Evolutionary conservation across 2,888 invertebrate species (phyloP), one percentile per base, ranked within the genome.

Genomic region (Anoplius nigerrimus): DNA sequence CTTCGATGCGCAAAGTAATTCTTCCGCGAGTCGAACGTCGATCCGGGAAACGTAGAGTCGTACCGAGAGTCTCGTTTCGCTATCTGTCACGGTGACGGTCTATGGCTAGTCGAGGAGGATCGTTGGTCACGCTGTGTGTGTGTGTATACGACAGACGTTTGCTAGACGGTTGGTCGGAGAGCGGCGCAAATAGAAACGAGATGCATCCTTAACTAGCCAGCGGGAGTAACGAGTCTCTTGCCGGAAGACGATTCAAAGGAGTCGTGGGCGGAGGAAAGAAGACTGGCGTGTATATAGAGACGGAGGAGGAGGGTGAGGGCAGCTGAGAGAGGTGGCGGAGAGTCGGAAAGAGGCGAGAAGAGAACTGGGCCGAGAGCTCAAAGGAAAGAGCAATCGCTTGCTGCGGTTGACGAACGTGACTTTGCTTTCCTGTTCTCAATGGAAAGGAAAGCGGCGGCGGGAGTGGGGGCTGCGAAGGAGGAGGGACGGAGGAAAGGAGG

Each of bases 331-430:
- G 46, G 52, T 15, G 16, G 52, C 6, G 42, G 11, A 48, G 16
- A 48, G 18, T 6, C 2, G 57, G 43, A 57, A 45, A 45, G 45
- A 3, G 43, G 57, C n/a, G 43, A 4, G 57, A 21, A 46, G 60
- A 60, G 64, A 75, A 73, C 71, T 73, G 72, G 76, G 76, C 53
- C 71, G 71, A 73, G 71, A 76, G 68, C 70, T 83, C 83, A 82
- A 83, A 83, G 83, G 79, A 71, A 83, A 73, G 76, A 75, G 82
- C 80, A 80, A 82, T 82, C 79, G 77, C 70, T 72, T 62, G 74
- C 77, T 79, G 82, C 78, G 82, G 83, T 82, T 82, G 81, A 79
- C 78, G 81, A 82, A 82, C 82, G 84, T 82, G 84, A 82, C 83
- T 84, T 76, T 78, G 81, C 79, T 82, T 81, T 81, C 66, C 69